Conservation (phyloP, 2,797 vertebrate species). For the Huso huso region DNA sequence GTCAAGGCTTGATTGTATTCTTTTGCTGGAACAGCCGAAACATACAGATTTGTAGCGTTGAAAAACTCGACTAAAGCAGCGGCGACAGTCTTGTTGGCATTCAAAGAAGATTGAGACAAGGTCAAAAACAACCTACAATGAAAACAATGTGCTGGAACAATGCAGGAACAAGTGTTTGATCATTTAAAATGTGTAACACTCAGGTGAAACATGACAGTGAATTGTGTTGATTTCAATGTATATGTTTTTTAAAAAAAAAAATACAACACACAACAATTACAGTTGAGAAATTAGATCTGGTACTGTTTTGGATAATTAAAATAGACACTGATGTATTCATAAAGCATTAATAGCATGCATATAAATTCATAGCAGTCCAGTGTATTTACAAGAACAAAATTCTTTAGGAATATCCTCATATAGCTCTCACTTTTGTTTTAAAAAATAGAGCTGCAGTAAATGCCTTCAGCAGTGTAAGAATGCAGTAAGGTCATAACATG, state of each 20-base stretch:
- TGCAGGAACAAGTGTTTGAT: neutral
- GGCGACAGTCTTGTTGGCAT: neutral
- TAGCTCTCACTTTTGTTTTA: neutral
- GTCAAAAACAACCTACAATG: neutral
- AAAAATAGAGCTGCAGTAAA: neutral
- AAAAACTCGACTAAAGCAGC: neutral
- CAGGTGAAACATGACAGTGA: no score
- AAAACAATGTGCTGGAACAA: no score
- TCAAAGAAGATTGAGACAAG: constrained; percentile 4
- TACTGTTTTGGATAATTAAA: no score
- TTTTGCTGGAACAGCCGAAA: neutral
- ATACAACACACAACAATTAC: no score
- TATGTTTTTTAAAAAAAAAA: no score
- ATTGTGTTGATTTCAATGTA: no score
- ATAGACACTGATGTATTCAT: no score
- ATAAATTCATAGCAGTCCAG: no score
- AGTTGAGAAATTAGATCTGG: no score
- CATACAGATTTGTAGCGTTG: neutral
- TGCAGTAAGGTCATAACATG: neutral
- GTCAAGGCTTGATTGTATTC: neutral
- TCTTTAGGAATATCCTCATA: no score
- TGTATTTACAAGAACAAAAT: no score
- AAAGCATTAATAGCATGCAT: no score
- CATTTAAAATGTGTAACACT: neutral
- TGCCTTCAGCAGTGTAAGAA: neutral